phyloP scores from a whole-genome alignment of 2,888 invertebrate genomes.

The Cinara cedri region DNA sequence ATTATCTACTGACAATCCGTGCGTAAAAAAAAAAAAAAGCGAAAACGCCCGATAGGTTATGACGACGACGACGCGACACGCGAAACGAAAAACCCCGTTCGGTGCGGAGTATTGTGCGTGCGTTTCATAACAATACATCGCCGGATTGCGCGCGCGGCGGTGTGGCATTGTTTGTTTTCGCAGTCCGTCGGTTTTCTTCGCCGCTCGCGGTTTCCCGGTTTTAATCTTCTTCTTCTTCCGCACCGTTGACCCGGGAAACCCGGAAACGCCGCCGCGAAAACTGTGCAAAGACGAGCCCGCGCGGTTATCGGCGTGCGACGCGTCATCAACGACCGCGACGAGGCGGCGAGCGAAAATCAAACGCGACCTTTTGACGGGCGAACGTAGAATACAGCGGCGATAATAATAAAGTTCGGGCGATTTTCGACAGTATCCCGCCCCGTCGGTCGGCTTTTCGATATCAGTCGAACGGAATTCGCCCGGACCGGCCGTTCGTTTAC shows the following conservation, averaged over 20 bases:
- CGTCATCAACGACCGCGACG: background rate
- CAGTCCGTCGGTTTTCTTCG: no score
- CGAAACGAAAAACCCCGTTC: no score
- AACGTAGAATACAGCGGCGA: no score
- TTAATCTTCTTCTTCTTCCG: background rate
- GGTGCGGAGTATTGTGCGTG: no score
- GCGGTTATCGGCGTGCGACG: background rate
- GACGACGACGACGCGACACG: background rate
- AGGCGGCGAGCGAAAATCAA: background rate
- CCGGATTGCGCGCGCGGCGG: background rate
- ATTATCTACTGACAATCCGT: no score
- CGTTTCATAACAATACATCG: background rate
- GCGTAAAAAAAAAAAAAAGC: no score
- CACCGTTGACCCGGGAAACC: background rate
- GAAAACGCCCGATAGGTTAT: background rate
- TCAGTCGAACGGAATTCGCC: no score
- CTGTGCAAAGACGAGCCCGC: constrained; percentile 10
- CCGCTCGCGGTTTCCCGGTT: background rate
- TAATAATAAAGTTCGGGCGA: no score
- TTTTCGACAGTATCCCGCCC: no score
- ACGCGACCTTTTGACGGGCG: no score
- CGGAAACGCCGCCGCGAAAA: constrained; percentile 2
- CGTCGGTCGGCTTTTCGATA: no score
- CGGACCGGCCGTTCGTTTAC: no score
- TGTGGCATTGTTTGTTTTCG: background rate